Conservation (phyloP, 2,113 vertebrate species). For the Phaethon lepturus region DNA sequence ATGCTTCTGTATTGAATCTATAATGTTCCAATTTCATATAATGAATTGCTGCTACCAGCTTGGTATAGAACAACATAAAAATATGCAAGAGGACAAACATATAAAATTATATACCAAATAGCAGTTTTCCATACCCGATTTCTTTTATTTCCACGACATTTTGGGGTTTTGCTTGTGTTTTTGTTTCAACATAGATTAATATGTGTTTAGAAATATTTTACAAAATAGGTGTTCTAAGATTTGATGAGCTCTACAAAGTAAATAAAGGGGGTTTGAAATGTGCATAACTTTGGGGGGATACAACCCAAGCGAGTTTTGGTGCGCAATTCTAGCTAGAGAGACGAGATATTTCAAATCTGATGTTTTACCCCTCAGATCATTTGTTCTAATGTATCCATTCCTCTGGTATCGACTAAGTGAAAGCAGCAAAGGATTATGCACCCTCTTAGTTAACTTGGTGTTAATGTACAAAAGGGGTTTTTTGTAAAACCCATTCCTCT, state of each 20-base stretch:
- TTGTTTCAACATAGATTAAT: neutral
- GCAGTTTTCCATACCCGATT: neutral
- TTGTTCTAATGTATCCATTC: neutral
- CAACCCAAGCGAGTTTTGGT: neutral
- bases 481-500: neutral
- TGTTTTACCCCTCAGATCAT: neutral
- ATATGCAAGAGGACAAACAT: neutral
- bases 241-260: neutral
- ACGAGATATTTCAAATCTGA: neutral
- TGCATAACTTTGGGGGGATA: neutral
- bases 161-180: neutral
- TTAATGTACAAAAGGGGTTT: neutral
- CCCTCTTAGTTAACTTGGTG: neutral
- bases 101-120: neutral
- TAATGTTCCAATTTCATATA: slow-evolving; percentile 1
- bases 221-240: neutral
- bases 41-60: neutral
- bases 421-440: neutral
- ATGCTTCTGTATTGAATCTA: neutral
- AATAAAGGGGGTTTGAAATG: neutral
- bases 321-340: neutral
- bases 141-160: neutral
- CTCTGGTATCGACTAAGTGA: neutral
- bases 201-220: neutral
- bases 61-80: neutral